Percentiles rank a stretch among this genome's conserved stretches.
These are phyloP conservation scores for Flabesymbios commensalis DNA, from an alignment of 2,888 invertebrate genomes.

Conservation along the genomic window DNA sequence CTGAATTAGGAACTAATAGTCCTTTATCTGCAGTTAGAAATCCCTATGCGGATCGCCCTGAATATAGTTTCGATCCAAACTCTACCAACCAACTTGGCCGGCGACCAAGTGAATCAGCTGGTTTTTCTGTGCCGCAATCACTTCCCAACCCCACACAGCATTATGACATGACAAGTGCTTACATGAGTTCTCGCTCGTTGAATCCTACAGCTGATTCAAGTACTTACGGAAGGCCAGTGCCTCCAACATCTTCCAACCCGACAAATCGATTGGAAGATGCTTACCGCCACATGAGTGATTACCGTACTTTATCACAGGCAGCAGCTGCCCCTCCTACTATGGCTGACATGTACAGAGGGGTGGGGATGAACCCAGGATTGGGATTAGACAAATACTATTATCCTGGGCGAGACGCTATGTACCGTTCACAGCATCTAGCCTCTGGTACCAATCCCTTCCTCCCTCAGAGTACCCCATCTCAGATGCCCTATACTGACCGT, in stretches of 20 bases:
- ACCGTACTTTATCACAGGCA: slow-evolving; percentile 49
- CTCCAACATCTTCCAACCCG: slow-evolving; percentile 10
- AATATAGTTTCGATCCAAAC: slow-evolving; percentile 1
- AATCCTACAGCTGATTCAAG: slow-evolving; percentile 18
- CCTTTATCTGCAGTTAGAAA: slow-evolving; percentile 8
- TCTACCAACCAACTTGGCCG: not conserved
- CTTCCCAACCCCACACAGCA: not conserved
- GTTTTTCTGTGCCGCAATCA: not conserved
- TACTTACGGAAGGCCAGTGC: not conserved
- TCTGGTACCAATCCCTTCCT: slow-evolving; percentile 52
- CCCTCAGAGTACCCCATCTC: slow-evolving; percentile 48
- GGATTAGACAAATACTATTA: slow-evolving; percentile 57
- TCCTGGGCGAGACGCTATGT: slow-evolving; percentile 50
- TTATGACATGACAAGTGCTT: slow-evolving; percentile 17
- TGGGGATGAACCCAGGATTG: slow-evolving; percentile 48
- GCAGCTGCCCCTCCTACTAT: slow-evolving; percentile 38
- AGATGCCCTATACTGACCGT: slow-evolving; percentile 38
- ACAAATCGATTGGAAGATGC: slow-evolving; percentile 56
- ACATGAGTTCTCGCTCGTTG: slow-evolving; percentile 23
- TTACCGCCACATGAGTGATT: slow-evolving; percentile 48
- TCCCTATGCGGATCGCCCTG: slow-evolving; percentile 4
- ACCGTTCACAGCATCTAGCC: slow-evolving; percentile 52
- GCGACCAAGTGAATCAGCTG: not conserved
- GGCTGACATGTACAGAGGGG: slow-evolving; percentile 45
- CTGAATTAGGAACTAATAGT: slow-evolving; percentile 16